Evolutionary conservation across 2,113 vertebrate species (phyloP).

Genomic region (Corapipo altera): DNA sequence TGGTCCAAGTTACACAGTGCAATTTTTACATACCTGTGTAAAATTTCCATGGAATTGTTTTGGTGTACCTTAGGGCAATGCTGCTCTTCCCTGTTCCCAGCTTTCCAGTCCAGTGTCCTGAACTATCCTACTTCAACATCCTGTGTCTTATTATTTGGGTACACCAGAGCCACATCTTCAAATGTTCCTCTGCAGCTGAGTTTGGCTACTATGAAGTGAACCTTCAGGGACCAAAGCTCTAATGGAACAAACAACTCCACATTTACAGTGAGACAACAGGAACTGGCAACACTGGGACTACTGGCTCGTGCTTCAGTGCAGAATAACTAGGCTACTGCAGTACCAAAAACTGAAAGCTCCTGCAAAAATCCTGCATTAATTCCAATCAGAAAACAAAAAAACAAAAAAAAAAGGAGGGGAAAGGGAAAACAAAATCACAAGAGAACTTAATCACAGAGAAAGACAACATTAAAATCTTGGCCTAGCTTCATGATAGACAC

Average conservation of each 20-base stretch:
- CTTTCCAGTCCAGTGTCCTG: neutral
- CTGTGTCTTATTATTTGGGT: neutral
- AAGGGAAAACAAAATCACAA: neutral
- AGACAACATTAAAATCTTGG: slow-evolving; percentile 8
- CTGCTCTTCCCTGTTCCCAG: neutral
- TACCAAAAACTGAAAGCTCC: neutral
- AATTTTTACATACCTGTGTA: neutral
- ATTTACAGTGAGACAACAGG: neutral
- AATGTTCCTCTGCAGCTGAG: neutral
- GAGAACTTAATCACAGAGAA: slow-evolving; percentile 25
- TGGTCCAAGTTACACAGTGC: neutral
- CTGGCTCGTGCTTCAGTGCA: neutral
- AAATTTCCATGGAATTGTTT: neutral
- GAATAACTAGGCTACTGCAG: neutral
- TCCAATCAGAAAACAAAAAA: neutral
- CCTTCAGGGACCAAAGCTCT: neutral
- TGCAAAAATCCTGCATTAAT: neutral
- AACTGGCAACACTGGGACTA: neutral
- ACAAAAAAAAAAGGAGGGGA: rapidly evolving
- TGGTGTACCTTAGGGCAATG: neutral
- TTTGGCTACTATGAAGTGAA: neutral
- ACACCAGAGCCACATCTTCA: neutral
- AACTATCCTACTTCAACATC: neutral
- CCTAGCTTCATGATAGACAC: slow-evolving; percentile 24
- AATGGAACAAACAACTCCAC: neutral